Evolutionary conservation across 2,888 invertebrate species (phyloP), one percentile per base, ranked within the genome.

Genomic region (Idaea straminata): DNA sequence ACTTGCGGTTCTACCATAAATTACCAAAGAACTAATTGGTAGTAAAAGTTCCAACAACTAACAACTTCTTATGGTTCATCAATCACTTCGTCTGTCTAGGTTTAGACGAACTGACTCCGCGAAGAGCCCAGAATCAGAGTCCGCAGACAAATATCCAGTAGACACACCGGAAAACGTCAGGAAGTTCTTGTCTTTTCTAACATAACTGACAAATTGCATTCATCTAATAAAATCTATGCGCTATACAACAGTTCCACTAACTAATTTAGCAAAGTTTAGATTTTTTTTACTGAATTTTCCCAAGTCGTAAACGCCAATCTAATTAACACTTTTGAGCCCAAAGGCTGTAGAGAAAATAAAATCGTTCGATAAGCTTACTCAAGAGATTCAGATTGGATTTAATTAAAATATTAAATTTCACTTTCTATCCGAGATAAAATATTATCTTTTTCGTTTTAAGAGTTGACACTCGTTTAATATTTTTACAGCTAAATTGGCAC

Each of bases 61-160:
- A 7, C 47, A 47, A 47, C 47, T 47, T 47, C 25, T 47, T 13
- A 47, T 47, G 47, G 47, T 47, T 47, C 47, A 47, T 47, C 47
- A 47, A 47, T 47, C 47, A 47, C 47, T 47, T 47, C 47, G 47
- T 47, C 47, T 47, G 47, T 47, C 47, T 47, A 47, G 47, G 47
- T 47, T 47, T 47, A 47, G 47, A 47, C 47, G 47, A 47, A 47
- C 6, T 4, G 47, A 47, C 47, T 47, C 47, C 47, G 47, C 10
- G 47, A 47, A 47, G 47, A 47, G 47, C 47, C 47, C 47, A 3
- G 47, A 47, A 47, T 47, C 47, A 47, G 47, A 47, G 0, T 47
- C 47, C 7, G 47, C 47, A 47, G 47, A 47, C 47, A 47, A 47
- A 47, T 47, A 47, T 47, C 47, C 47, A 13, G 47, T 47, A 47